These are phyloP conservation scores for Lysiphlebus fabarum DNA, from an alignment of 1,140 invertebrate genomes.

Conservation along the genomic window DNA sequence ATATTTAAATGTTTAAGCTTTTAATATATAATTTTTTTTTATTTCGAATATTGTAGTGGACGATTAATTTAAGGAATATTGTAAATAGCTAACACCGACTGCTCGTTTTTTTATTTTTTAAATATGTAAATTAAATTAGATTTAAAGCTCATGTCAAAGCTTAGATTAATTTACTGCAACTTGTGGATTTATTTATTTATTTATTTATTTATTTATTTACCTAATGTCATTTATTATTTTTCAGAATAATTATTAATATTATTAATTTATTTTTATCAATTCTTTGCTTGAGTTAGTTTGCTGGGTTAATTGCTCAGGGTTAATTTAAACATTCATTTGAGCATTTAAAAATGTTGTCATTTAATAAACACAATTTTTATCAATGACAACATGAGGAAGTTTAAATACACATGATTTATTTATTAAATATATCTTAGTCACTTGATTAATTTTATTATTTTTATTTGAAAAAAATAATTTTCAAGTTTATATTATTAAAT, in stretches of 20 bases:
- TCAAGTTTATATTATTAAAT: too few relatives aligned
- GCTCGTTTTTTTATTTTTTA: slow-evolving; percentile 43
- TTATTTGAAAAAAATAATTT: too few relatives aligned
- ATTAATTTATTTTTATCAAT: slow-evolving; percentile 1
- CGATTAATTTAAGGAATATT: slow-evolving; percentile 46
- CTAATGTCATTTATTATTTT: background rate
- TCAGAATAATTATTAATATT: background rate
- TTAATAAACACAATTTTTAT: background rate
- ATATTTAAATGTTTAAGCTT: background rate
- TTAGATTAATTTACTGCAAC: slow-evolving; percentile 32
- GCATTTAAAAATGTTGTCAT: background rate
- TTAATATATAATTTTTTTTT: too few relatives aligned
- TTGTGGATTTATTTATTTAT: background rate
- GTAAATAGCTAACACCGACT: slow-evolving; percentile 51
- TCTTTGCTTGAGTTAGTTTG: background rate
- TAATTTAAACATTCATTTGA: too few relatives aligned
- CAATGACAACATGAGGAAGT: too few relatives aligned
- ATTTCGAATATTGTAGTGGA: slow-evolving; percentile 47
- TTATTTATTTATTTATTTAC: background rate
- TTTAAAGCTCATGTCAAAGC: slow-evolving; percentile 35
- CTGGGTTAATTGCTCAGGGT: too few relatives aligned
- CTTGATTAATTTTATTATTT: too few relatives aligned
- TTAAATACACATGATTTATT: too few relatives aligned
- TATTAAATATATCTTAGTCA: too few relatives aligned
- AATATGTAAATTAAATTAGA: slow-evolving; percentile 34